A percentile compares a stretch with the other conserved stretches of the same genome.
These are phyloP conservation scores for Bubalus kerabau DNA, from an alignment of 2,113 vertebrate genomes.

Conservation along the genomic window DNA sequence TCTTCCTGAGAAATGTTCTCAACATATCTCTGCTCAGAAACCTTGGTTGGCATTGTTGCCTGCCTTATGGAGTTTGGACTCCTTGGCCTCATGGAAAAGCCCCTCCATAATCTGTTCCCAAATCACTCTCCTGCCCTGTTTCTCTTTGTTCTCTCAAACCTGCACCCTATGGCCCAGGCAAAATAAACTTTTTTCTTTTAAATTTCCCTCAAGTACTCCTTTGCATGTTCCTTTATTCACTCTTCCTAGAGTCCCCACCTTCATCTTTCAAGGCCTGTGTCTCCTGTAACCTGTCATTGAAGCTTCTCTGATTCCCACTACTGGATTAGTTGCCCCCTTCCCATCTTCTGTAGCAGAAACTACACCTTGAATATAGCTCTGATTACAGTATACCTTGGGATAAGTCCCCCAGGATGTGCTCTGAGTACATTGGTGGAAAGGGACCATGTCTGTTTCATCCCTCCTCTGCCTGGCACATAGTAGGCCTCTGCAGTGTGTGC, in stretches of 20 bases:
- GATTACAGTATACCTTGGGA: background rate
- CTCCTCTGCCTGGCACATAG: slow-evolving; percentile 5
- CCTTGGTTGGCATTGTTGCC: background rate
- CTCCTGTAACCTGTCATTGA: background rate
- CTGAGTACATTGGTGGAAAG: background rate
- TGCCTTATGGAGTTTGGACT: background rate
- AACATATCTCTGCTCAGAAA: slow-evolving; percentile 10
- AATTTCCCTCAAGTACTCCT: background rate
- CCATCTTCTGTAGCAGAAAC: background rate
- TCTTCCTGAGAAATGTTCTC: background rate
- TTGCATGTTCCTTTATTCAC: background rate
- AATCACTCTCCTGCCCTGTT: background rate
- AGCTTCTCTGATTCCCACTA: background rate
- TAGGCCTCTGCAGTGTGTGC: slow-evolving; percentile 34
- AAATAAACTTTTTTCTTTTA: background rate
- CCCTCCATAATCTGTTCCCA: background rate
- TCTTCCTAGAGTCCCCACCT: background rate
- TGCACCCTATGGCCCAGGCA: background rate
- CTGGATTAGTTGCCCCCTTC: background rate
- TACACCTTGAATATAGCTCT: background rate
- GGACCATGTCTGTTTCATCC: background rate
- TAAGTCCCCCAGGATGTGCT: background rate
- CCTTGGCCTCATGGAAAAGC: background rate
- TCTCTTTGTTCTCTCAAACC: slow-evolving; percentile 1
- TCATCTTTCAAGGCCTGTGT: background rate